Evolutionary conservation across 2,888 invertebrate genomes (phyloP).

Genomic region (Tenthredo notha): DNA sequence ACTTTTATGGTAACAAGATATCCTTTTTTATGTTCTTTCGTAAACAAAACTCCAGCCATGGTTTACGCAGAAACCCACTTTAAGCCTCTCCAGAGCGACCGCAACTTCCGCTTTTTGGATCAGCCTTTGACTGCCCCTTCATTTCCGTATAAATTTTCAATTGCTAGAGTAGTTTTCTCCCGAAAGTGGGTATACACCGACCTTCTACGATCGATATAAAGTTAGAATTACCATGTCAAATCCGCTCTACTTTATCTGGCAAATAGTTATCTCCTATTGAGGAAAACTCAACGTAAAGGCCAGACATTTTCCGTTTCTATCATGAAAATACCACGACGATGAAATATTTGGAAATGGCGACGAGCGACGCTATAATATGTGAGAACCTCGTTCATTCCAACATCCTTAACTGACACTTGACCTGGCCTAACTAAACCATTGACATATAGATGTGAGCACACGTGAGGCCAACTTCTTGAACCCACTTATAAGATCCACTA

Average conservation of each 20-base stretch:
- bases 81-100: conserved; percentile 33
- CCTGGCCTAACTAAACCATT: conserved; percentile 26
- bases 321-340: not conserved
- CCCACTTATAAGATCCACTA: not conserved
- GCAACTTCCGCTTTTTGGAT: conserved; percentile 12
- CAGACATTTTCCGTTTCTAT: not conserved
- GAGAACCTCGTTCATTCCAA: not conserved
- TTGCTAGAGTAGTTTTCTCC: conserved; percentile 14
- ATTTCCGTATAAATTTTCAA: conserved; percentile 46
- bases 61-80: conserved; percentile 42
- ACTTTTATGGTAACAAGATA: conserved; percentile 46
- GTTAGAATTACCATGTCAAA: not conserved
- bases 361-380: not conserved
- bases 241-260: not conserved
- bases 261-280: not conserved
- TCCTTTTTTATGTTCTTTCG: conserved; percentile 45
- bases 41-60: conserved; percentile 42
- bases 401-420: conserved; percentile 23
- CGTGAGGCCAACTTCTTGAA: not conserved
- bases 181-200: not conserved
- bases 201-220: not conserved
- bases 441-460: not conserved
- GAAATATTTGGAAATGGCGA: not conserved
- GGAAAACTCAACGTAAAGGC: not conserved
- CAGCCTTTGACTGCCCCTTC: conserved; percentile 42